phyloP scores from a whole-genome alignment of 2,797 vertebrate genomes.

The Psittacula derbiana region DNA sequence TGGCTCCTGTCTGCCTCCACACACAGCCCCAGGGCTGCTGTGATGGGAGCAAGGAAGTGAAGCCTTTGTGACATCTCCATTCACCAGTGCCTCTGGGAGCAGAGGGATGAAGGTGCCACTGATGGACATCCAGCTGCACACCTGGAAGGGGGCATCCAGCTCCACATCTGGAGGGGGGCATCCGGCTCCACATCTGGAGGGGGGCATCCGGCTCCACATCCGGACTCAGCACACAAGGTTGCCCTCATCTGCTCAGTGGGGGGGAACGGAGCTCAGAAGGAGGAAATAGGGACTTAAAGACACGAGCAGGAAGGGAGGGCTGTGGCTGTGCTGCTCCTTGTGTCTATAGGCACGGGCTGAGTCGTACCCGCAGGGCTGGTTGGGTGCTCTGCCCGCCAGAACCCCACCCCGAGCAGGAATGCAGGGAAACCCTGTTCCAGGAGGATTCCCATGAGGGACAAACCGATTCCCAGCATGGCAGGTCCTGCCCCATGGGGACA shows the following conservation, averaged over 20 bases:
- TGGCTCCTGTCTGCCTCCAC: background rate
- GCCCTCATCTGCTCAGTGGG: fast-evolving
- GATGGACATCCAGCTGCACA: background rate
- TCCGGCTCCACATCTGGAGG: background rate
- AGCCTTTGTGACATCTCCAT: background rate
- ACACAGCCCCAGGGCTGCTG: fast-evolving
- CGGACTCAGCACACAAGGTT: too few species aligned
- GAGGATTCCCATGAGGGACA: fast-evolving
- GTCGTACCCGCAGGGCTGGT: background rate
- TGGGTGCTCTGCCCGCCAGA: background rate
- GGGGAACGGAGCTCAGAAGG: background rate
- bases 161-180: too few species aligned
- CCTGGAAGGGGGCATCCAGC: too few species aligned
- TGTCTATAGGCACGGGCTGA: background rate
- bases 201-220: too few species aligned
- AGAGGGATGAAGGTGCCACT: background rate
- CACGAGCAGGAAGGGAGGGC: background rate
- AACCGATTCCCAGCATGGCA: fast-evolving
- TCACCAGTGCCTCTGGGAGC: fast-evolving
- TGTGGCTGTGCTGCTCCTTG: fast-evolving
- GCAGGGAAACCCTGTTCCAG: fast-evolving
- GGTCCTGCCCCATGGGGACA: background rate
- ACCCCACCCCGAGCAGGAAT: background rate
- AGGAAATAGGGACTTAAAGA: background rate
- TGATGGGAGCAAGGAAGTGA: fast-evolving